phyloP scores from a whole-genome alignment of 1,140 invertebrate species.

The Battus philenor region DNA sequence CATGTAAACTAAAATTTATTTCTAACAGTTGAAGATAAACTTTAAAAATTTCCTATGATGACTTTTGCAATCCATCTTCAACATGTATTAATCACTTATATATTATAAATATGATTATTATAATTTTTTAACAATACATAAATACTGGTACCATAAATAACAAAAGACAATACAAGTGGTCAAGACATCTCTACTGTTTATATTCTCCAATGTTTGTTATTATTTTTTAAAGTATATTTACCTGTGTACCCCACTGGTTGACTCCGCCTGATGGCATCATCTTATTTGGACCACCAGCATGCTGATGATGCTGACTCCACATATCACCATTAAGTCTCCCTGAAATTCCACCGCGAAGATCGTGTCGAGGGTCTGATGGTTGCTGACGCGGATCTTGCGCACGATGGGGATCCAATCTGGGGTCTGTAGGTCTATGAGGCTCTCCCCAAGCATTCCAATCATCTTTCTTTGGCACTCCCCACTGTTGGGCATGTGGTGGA shows the following conservation, averaged over 20 bases:
- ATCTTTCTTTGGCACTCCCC: conserved; percentile 69
- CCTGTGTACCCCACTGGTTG: conserved; percentile 80
- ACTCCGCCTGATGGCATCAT: conserved; percentile 76
- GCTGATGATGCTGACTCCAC: conserved; percentile 84
- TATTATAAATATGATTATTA: too few species aligned
- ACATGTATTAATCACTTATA: too few species aligned
- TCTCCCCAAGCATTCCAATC: conserved; percentile 78
- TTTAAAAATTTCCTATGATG: too few species aligned
- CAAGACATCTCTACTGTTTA: too few species aligned
- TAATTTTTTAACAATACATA: too few species aligned
- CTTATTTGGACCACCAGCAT: conserved; percentile 72
- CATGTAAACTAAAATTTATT: too few species aligned
- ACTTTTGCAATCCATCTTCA: too few species aligned
- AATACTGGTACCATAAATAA: too few species aligned
- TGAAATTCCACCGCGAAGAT: conserved; percentile 84
- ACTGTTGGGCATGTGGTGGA: conserved; percentile 63
- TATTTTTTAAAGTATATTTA: too few species aligned
- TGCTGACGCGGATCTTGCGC: conserved; percentile 76
- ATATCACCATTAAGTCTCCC: conserved; percentile 85
- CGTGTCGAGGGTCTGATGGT: conserved; percentile 74
- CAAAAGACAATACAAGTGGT: too few species aligned
- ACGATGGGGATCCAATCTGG: conserved; percentile 67
- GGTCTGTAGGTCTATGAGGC: conserved; percentile 62
- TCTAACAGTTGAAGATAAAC: too few species aligned
- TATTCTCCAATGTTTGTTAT: too few species aligned